Evolutionary conservation across 2,113 vertebrate genomes (phyloP).

Genomic region (Oxygymnocypris stewartii): DNA sequence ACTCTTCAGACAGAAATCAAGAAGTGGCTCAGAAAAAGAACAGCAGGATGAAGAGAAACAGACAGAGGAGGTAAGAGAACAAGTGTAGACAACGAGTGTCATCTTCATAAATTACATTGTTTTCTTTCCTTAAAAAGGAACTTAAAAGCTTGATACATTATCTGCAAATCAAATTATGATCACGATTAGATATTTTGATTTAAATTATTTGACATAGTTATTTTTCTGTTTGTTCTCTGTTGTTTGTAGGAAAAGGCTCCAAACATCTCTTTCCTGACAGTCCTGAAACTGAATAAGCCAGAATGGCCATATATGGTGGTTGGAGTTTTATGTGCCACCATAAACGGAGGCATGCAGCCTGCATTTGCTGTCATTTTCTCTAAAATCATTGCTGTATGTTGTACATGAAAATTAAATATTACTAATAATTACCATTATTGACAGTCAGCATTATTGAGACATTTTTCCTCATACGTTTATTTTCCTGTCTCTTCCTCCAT

Average conservation of each 20-base stretch:
- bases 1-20: slow-evolving; percentile 74
- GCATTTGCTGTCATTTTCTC: slow-evolving; percentile 88
- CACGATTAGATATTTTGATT: not conserved
- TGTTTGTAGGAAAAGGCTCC: slow-evolving; percentile 74
- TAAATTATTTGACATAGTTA: not conserved
- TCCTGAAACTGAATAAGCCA: slow-evolving; percentile 81
- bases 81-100: not conserved
- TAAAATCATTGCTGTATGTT: slow-evolving; percentile 87
- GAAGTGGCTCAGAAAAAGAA: slow-evolving; percentile 62
- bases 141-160: not conserved
- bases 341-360: slow-evolving; percentile 88
- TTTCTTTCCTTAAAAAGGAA: not conserved
- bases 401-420: not conserved
- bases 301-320: slow-evolving; percentile 90
- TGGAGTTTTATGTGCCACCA: slow-evolving; percentile 79
- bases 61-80: slow-evolving; percentile 59
- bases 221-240: not conserved
- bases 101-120: not conserved
- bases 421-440: not conserved
- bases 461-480: not conserved
- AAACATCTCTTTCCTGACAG: slow-evolving; percentile 80
- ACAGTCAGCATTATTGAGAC: not conserved
- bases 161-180: not conserved
- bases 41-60: slow-evolving; percentile 62
- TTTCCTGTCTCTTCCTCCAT: not conserved